These are phyloP conservation scores for Drosophila anomalata DNA, from an alignment of 2,888 invertebrate species.

Conservation along the genomic window DNA sequence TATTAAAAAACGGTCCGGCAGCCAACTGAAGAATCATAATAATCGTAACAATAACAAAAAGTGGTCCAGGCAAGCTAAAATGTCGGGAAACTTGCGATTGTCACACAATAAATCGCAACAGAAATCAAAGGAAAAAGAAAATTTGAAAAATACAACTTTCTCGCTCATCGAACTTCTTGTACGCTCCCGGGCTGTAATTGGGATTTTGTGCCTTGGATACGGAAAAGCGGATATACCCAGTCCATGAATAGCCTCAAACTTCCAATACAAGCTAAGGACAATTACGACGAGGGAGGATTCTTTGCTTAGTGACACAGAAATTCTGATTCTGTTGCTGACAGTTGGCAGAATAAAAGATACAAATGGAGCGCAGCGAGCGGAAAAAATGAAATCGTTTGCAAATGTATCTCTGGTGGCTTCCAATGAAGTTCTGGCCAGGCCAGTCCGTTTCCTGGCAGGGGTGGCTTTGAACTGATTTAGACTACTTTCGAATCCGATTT, in stretches of 20 bases:
- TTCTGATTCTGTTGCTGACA: slow-evolving; percentile 51
- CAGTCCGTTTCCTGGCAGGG: neutral
- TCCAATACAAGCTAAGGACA: slow-evolving; percentile 52
- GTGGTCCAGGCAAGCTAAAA: neutral
- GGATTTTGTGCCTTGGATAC: slow-evolving; percentile 1
- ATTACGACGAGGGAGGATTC: slow-evolving; percentile 40
- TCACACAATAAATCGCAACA: slow-evolving; percentile 64
- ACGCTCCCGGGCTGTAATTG: slow-evolving; percentile 10
- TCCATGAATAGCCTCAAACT: neutral
- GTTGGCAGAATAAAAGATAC: slow-evolving; percentile 43
- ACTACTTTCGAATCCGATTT: slow-evolving; percentile 6
- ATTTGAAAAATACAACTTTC: slow-evolving; percentile 5
- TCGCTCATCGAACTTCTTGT: slow-evolving; percentile 14
- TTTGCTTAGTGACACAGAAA: slow-evolving; percentile 51
- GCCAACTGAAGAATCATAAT: slow-evolving; percentile 51
- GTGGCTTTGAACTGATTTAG: slow-evolving; percentile 19
- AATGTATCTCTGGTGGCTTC: slow-evolving; percentile 23
- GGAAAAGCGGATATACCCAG: slow-evolving; percentile 10
- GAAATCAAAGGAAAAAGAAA: slow-evolving; percentile 48
- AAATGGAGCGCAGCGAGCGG: slow-evolving; percentile 40
- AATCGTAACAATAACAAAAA: slow-evolving; percentile 42
- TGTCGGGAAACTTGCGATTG: slow-evolving; percentile 62
- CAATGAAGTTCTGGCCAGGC: neutral
- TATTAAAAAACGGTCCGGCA: slow-evolving; percentile 68
- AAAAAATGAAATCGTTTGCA: slow-evolving; percentile 12